Percentiles rank a stretch among this genome's conserved stretches.
These are phyloP conservation scores for Incurvaria masculella DNA, from an alignment of 2,888 invertebrate genomes.

Conservation along the genomic window DNA sequence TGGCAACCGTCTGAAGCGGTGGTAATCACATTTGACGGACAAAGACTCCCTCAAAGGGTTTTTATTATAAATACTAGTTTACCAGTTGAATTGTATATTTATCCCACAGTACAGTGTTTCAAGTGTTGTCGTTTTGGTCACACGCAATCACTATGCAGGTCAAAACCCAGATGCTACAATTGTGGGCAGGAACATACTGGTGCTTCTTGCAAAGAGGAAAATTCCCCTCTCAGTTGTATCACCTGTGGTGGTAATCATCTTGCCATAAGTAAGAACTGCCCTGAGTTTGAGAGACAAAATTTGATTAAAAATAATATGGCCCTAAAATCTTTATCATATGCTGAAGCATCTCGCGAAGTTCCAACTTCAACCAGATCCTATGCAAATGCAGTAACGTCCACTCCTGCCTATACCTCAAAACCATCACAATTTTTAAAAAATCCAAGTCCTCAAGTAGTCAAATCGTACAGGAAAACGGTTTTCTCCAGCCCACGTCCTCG, in stretches of 20 bases:
- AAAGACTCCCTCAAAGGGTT: neutral
- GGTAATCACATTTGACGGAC: conserved; percentile 2
- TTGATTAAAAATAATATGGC: neutral
- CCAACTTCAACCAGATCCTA: neutral
- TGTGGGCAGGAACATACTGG: conserved; percentile 1
- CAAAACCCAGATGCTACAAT: conserved; percentile 1
- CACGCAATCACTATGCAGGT: neutral
- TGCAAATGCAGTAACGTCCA: neutral
- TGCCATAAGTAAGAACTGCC: neutral
- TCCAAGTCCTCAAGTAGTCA: too few species aligned
- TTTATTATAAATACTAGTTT: conserved; percentile 1
- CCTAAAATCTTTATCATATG: neutral
- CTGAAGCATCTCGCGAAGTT: neutral
- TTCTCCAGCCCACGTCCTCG: too few species aligned
- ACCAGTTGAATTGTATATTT: conserved; percentile 1
- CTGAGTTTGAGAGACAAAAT: neutral
- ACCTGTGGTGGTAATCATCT: neutral
- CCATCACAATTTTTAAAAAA: too few species aligned
- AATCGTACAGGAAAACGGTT: neutral
- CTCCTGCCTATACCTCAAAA: too few species aligned
- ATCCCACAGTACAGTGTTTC: conserved; percentile 3
- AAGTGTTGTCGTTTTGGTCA: conserved; percentile 2
- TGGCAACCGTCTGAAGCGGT: neutral
- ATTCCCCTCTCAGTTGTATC: neutral
- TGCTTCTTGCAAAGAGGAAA: neutral